Percentiles rank a stretch among this genome's conserved stretches.
These are phyloP conservation scores for Coelopa frigida DNA, from an alignment of 1,140 invertebrate genomes.

Conservation along the genomic window DNA sequence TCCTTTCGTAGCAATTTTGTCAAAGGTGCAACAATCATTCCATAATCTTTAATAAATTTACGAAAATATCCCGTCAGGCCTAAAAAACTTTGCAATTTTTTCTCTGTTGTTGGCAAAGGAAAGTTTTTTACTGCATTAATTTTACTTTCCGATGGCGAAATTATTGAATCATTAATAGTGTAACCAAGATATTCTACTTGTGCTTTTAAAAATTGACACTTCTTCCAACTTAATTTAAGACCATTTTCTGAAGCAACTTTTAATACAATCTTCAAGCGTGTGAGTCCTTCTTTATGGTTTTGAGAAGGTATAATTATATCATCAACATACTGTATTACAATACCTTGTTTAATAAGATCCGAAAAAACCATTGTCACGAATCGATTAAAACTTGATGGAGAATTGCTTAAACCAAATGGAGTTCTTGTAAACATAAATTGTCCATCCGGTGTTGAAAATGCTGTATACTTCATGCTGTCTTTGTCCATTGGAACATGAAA, in stretches of 20 bases:
- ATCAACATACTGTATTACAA: no score
- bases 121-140: constrained; percentile 28
- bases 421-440: constrained; percentile 49
- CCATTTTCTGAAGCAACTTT: constrained; percentile 27
- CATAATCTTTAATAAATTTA: constrained; percentile 20
- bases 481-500: constrained; percentile 28
- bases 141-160: constrained; percentile 26
- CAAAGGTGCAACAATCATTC: not conserved
- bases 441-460: constrained; percentile 40
- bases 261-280: constrained; percentile 20
- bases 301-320: constrained; percentile 27
- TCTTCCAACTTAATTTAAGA: constrained; percentile 40
- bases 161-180: constrained; percentile 22
- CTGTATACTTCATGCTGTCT: constrained; percentile 27
- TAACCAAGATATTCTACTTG: constrained; percentile 38
- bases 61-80: constrained; percentile 39
- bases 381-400: no score
- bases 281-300: constrained; percentile 14
- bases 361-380: no score
- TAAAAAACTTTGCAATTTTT: constrained; percentile 36
- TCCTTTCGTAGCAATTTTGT: constrained; percentile 8
- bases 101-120: constrained; percentile 6
- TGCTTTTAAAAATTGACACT: constrained; percentile 28
- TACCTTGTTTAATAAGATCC: no score
- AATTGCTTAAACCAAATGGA: constrained; percentile 37